A percentile compares a stretch with the other conserved stretches of the same genome.
Conservation (phyloP, 2,113 vertebrate genomes). For the Shinisaurus crocodilurus region DNA sequence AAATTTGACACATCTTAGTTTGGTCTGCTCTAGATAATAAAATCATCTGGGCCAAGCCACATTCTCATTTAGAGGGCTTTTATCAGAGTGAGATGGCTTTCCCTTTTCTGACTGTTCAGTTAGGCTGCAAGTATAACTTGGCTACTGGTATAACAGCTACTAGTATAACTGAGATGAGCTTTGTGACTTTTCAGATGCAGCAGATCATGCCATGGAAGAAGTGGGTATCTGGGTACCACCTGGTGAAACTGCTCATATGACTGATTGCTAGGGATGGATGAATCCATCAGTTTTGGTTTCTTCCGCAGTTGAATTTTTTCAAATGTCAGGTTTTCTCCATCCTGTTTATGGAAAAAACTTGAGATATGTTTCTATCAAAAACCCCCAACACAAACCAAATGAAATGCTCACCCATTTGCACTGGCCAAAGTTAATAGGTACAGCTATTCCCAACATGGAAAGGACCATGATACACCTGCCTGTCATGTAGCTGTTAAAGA, state of each 20-base stretch:
- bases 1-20: no score
- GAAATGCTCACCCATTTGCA: no score
- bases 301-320: no score
- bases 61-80: not conserved
- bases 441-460: no score
- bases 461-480: no score
- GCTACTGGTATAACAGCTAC: not conserved
- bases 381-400: not conserved
- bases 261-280: not conserved
- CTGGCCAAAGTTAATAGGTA: no score
- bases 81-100: not conserved
- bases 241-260: not conserved
- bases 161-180: not conserved
- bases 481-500: no score
- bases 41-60: not conserved
- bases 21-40: no score
- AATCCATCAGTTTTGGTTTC: not conserved
- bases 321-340: no score
- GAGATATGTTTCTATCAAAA: no score
- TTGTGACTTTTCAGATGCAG: not conserved
- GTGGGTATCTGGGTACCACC: not conserved
- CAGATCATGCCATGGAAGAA: not conserved
- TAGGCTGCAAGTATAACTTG: not conserved
- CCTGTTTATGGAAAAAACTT: no score
- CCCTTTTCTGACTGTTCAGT: not conserved